Evolutionary conservation across 2,797 vertebrate species (phyloP).

Genomic region (Premnoplex brunnescens): DNA sequence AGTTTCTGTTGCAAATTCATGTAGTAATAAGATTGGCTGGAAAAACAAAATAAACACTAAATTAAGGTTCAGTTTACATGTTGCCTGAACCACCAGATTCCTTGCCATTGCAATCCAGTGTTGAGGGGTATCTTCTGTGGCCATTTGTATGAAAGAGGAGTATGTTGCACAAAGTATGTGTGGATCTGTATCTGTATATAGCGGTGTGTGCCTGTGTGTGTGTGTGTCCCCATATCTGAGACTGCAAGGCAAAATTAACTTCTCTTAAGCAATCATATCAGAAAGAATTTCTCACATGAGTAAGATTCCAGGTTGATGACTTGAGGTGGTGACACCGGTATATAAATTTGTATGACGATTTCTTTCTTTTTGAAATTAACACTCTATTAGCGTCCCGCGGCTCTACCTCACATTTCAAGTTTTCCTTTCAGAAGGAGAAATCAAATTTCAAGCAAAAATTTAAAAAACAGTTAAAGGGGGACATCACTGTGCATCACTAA

Average conservation of each 20-base stretch:
- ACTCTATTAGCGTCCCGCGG: not conserved
- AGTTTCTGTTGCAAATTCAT: not conserved
- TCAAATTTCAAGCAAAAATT: not conserved
- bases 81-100: not conserved
- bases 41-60: not conserved
- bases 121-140: not conserved
- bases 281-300: not conserved
- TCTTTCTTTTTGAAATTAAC: not conserved
- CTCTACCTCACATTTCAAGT: not conserved
- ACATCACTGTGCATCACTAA: not conserved
- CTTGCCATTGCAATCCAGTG: not conserved
- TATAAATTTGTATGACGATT: not conserved
- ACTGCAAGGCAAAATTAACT: not conserved
- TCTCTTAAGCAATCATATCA: not conserved
- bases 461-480: not conserved
- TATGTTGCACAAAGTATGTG: not conserved
- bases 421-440: not conserved
- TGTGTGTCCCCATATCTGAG: not conserved
- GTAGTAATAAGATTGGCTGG: not conserved
- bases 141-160: not conserved
- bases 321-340: not conserved
- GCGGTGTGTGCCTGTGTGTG: not conserved
- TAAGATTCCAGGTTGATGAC: not conserved
- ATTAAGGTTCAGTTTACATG: not conserved
- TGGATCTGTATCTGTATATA: not conserved